Conservation (phyloP, 2,113 vertebrate species). For the Lagopus muta region DNA sequence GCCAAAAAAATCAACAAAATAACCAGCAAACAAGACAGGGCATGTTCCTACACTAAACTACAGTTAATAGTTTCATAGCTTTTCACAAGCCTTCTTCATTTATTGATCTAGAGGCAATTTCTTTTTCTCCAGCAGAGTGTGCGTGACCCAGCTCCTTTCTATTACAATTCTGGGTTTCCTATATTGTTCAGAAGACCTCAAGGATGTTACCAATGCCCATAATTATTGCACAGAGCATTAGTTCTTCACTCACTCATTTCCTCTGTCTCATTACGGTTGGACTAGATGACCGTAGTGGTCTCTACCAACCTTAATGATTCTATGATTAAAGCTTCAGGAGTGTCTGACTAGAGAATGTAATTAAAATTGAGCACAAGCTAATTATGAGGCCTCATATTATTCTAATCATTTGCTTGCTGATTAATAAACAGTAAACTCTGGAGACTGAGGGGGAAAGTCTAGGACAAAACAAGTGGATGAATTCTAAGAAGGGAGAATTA, state of each 20-base stretch:
- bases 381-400: not conserved
- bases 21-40: not conserved
- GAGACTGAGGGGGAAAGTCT: not conserved
- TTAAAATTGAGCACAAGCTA: not conserved
- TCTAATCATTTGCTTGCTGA: slow-evolving; percentile 1
- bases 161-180: not conserved
- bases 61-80: not conserved
- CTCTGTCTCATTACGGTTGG: not conserved
- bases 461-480: not conserved
- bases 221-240: not conserved
- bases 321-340: not conserved
- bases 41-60: not conserved
- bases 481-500: not conserved
- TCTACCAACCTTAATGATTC: too few relatives aligned
- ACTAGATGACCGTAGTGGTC: too few relatives aligned
- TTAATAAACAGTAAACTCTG: not conserved
- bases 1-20: not conserved
- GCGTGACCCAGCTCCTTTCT: not conserved
- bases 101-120: not conserved
- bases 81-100: slow-evolving; percentile 8
- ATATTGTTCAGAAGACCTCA: not conserved
- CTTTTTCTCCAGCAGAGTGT: not conserved
- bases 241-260: not conserved
- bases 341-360: not conserved
- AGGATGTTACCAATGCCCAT: not conserved